These are phyloP conservation scores for Acleris holmiana DNA, from an alignment of 2,888 invertebrate genomes.

Conservation along the genomic window DNA sequence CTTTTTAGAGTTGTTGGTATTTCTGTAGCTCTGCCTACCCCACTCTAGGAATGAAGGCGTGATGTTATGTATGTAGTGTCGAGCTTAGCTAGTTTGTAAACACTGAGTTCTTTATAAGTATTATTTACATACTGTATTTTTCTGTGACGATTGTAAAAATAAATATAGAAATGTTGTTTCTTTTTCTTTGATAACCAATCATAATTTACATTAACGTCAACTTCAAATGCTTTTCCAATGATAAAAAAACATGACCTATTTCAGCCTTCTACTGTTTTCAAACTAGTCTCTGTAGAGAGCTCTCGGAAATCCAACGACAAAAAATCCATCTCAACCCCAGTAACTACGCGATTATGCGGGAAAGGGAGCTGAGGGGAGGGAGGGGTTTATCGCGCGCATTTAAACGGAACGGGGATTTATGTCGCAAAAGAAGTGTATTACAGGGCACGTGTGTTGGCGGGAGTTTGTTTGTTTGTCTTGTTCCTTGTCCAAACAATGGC, in stretches of 20 bases:
- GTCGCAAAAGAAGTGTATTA: conserved; percentile 16
- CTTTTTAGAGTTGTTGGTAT: too few species aligned
- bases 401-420: conserved; percentile 30
- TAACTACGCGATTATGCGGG: conserved; percentile 36
- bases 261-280: conserved; percentile 27
- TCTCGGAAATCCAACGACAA: conserved; percentile 27
- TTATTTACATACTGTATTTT: too few species aligned
- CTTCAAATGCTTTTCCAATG: background rate
- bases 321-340: conserved; percentile 34
- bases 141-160: too few species aligned
- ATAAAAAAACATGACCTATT: conserved; percentile 11
- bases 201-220: background rate
- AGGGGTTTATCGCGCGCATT: conserved; percentile 27
- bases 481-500: background rate
- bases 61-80: too few species aligned
- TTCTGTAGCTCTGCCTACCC: too few species aligned
- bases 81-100: too few species aligned
- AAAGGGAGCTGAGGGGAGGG: conserved; percentile 1
- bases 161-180: too few species aligned
- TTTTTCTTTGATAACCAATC: background rate
- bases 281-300: conserved; percentile 25
- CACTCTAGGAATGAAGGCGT: too few species aligned
- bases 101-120: too few species aligned
- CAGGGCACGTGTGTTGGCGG: conserved; percentile 18
- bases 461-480: conserved; percentile 15